Evolutionary conservation across 1,140 invertebrate genomes (phyloP), one percentile per base, ranked within the genome.

Genomic region (Euwallacea fornicatus): DNA sequence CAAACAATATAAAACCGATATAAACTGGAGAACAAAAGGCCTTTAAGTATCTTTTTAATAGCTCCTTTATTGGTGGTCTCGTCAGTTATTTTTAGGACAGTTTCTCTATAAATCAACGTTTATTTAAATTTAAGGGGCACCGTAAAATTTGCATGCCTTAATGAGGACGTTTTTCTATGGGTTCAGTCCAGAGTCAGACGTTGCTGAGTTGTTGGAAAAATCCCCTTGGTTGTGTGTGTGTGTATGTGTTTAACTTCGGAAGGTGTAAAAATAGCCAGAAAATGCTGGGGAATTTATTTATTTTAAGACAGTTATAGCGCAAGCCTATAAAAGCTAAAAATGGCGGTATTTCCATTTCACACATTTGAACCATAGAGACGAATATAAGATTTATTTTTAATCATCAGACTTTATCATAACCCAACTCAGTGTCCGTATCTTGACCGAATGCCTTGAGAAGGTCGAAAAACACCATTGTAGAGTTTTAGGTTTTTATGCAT

Each of bases 1-100:
- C 54, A 68, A 68, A 68, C 66, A 68, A 68, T 68, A 68, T 68
- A 68, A 68, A 68, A 68, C 66, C 66, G 56, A 68, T 68, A 68
- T 59, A 60, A 68, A 68, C 66, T 60, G 33, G 56, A 61, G 55
- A 68, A 68, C 66, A 68, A 68, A 68, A 60, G 66, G 60, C 10
- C 46, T 55, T 68, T 60, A 68, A 60, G 55, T 60, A 47, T 58
- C 16, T 47, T 59, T 68, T 68, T 60, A 68, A 66, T 66, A 44
- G 64, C 53, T 46, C 42, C 64, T 55, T 43, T 66, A 66, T 55
- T 44, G 64, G 64, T 66, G 64, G 64, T 66, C 64, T 50, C 7
- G 13, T 47, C 7, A 13, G 47, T 21, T 65, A 54, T 55, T 44
- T 56, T 47, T 66, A 33, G 21, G 21, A 33, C 15, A 54, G 54